phyloP scores from a whole-genome alignment of 2,797 vertebrate genomes.

The Phalloptychus januarius region DNA sequence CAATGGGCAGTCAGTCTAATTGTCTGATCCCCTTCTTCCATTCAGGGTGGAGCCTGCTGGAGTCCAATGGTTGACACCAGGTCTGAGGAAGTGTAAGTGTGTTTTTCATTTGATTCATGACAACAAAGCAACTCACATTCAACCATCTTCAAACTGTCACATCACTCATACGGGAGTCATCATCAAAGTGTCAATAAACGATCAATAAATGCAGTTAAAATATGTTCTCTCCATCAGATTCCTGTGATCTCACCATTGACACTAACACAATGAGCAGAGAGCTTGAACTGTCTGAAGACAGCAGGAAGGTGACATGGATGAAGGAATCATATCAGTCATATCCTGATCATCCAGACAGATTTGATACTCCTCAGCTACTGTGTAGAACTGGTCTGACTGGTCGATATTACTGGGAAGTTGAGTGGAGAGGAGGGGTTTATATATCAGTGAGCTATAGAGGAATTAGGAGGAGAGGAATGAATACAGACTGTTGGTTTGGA shows the following conservation, averaged over 20 bases:
- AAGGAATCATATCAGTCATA: background rate
- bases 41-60: too few species aligned
- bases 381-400: background rate
- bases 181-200: background rate
- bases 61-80: too few species aligned
- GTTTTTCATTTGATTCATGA: too few species aligned
- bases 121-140: too few species aligned
- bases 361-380: background rate
- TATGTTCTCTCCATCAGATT: background rate
- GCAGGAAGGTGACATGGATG: background rate
- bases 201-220: background rate
- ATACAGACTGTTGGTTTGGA: background rate
- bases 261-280: background rate
- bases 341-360: slow-evolving; percentile 1
- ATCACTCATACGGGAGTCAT: background rate
- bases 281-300: background rate
- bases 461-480: background rate
- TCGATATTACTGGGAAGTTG: background rate
- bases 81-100: too few species aligned
- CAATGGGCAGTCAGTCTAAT: too few species aligned
- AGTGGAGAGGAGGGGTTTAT: background rate
- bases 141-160: too few species aligned
- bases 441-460: background rate
- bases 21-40: background rate
- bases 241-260: background rate